Evolutionary conservation across 2,113 vertebrate species (phyloP).

Genomic region (Crotalus helleri): DNA sequence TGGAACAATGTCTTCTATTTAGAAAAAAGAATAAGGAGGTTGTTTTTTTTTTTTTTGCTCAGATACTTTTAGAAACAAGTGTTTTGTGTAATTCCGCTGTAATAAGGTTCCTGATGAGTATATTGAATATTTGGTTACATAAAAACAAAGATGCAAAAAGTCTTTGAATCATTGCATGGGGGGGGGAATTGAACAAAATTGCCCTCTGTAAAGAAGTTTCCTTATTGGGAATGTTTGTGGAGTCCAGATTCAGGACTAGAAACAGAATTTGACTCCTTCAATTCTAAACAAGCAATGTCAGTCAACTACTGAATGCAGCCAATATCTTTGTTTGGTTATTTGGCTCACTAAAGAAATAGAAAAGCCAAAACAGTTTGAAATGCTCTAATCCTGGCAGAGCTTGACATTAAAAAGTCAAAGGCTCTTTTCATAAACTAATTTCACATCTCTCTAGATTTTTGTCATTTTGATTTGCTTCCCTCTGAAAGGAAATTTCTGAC

Average conservation of each 20-base stretch:
- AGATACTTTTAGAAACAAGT: neutral
- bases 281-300: neutral
- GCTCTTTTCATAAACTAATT: conserved; percentile 32
- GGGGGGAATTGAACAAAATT: neutral
- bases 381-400: neutral
- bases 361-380: conserved; percentile 40
- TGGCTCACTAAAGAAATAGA: conserved; percentile 10
- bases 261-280: neutral
- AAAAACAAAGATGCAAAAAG: neutral
- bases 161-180: neutral
- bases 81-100: neutral
- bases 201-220: neutral
- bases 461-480: conserved; percentile 28
- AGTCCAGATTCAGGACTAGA: conserved; percentile 2
- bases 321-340: conserved; percentile 15
- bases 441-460: conserved; percentile 26
- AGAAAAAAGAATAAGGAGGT: neutral
- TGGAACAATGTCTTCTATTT: neutral
- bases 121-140: neutral
- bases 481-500: conserved; percentile 18
- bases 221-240: neutral
- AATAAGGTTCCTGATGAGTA: neutral
- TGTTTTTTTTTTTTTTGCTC: neutral
- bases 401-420: conserved; percentile 16
- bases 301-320: neutral